A percentile compares a stretch with the other conserved stretches of the same genome.
phyloP scores from a whole-genome alignment of 2,888 invertebrate species.

The Chrysomela aeneicollis region DNA sequence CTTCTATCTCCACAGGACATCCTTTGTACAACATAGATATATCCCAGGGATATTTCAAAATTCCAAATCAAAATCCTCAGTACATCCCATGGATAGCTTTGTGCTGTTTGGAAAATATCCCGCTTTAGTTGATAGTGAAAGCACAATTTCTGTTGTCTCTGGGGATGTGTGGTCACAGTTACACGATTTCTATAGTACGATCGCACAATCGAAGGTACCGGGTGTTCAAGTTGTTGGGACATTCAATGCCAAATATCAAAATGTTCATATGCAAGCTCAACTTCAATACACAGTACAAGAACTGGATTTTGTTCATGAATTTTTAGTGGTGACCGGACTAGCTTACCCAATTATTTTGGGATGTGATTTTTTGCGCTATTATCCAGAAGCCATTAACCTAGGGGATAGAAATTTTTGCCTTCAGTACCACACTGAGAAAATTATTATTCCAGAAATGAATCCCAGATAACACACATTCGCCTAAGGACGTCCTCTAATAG shows the following conservation, averaged over 20 bases:
- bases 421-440: neutral
- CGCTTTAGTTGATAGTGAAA: too few relatives aligned
- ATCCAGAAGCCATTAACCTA: neutral
- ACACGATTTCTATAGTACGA: too few relatives aligned
- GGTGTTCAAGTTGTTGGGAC: too few relatives aligned
- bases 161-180: too few relatives aligned
- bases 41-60: constrained; percentile 5
- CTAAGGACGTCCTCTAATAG: too few relatives aligned
- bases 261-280: too few relatives aligned
- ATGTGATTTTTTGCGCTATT: neutral
- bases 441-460: too few relatives aligned
- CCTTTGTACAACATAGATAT: neutral
- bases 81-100: constrained; percentile 8
- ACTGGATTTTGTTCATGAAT: neutral
- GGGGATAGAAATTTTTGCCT: neutral
- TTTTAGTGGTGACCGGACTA: neutral
- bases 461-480: too few relatives aligned
- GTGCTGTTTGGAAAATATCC: constrained; percentile 15
- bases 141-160: too few relatives aligned
- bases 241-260: too few relatives aligned
- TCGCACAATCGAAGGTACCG: too few relatives aligned
- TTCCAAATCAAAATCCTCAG: constrained; percentile 1
- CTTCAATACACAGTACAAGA: neutral
- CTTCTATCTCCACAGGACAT: neutral
- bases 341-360: neutral